These are phyloP conservation scores for Hydropsyche betteni DNA, from an alignment of 2,888 invertebrate genomes.

Conservation along the genomic window DNA sequence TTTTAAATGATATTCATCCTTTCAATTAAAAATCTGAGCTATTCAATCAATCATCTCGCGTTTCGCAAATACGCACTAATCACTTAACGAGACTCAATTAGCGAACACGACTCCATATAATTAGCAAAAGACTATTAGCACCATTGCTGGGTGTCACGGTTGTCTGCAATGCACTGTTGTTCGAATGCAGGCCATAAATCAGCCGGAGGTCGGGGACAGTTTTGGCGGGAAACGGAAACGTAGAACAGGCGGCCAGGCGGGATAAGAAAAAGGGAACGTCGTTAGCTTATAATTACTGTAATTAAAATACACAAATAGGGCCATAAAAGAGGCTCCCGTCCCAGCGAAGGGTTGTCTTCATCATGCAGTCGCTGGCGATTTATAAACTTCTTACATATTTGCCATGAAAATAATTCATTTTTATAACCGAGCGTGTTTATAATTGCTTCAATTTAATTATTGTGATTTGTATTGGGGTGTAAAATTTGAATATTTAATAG, in stretches of 20 bases:
- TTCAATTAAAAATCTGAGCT: no score
- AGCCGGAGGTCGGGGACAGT: neutral
- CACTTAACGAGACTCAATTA: no score
- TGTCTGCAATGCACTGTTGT: neutral
- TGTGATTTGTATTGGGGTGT: no score
- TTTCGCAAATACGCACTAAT: neutral
- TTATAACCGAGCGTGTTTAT: no score
- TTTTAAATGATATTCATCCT: no score
- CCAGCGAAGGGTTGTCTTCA: conserved; percentile 67
- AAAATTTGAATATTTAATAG: no score
- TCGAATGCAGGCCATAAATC: conserved; percentile 10
- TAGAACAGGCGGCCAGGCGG: conserved; percentile 52
- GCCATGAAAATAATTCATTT: no score
- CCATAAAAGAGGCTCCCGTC: conserved; percentile 66
- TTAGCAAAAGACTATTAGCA: no score
- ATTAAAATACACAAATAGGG: conserved; percentile 78
- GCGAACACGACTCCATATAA: no score
- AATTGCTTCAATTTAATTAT: no score
- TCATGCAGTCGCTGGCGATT: conserved; percentile 56
- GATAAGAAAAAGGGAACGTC: conserved; percentile 70
- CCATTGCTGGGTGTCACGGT: neutral
- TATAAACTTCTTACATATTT: no score
- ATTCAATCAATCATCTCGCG: neutral
- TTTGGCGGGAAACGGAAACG: conserved; percentile 12
- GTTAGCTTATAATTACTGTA: conserved; percentile 75